These are phyloP conservation scores for Prunella fulvescens DNA, from an alignment of 2,113 vertebrate genomes.

Conservation along the genomic window DNA sequence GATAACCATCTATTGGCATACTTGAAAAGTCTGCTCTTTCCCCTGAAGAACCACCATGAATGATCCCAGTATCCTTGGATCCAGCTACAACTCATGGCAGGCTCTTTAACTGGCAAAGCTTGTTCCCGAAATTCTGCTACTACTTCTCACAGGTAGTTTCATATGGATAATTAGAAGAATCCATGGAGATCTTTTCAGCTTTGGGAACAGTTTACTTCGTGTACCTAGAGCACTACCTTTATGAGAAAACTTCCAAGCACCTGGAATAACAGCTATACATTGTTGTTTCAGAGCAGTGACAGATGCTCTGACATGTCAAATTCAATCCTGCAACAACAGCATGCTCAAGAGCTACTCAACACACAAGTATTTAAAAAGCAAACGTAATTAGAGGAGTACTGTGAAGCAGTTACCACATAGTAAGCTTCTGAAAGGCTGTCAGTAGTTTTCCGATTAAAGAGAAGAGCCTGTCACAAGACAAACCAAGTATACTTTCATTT, in stretches of 20 bases:
- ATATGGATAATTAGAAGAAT: neutral
- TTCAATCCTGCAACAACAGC: neutral
- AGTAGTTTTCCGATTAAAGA: neutral
- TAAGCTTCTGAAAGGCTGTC: neutral
- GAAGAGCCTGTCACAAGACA: neutral
- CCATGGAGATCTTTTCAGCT: neutral
- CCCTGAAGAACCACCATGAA: neutral
- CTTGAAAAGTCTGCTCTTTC: neutral
- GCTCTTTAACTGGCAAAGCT: neutral
- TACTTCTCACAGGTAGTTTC: neutral
- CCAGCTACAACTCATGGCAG: neutral
- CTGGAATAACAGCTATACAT: neutral
- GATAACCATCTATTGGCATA: neutral
- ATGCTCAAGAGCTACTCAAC: neutral
- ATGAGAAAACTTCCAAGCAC: neutral
- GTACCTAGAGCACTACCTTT: neutral
- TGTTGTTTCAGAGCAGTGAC: neutral
- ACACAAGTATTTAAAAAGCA: neutral
- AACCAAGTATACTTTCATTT: neutral
- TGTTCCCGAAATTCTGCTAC: neutral
- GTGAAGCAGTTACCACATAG: neutral
- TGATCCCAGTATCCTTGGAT: neutral
- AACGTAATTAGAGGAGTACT: neutral
- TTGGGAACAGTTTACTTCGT: neutral
- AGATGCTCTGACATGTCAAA: neutral